A percentile compares a stretch with the other conserved stretches of the same genome.
phyloP scores from a whole-genome alignment of 2,888 invertebrate genomes.

The Phlogophora meticulosa region DNA sequence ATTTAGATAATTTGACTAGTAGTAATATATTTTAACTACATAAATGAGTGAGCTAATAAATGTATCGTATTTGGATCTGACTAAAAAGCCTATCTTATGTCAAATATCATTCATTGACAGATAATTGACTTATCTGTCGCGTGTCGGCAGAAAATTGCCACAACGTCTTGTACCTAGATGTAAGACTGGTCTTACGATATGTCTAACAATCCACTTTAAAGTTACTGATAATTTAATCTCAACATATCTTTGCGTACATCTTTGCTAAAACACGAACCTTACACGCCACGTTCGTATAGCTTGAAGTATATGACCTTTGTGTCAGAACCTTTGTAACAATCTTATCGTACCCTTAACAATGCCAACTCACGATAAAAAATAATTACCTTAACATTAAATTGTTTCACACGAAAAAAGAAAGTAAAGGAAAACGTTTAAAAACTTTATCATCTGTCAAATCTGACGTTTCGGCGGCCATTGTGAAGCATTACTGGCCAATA shows the following conservation, averaged over 20 bases:
- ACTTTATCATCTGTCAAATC: constrained; percentile 85
- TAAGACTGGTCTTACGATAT: background rate
- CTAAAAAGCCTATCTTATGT: too few species aligned
- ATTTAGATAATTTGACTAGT: too few species aligned
- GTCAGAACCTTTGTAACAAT: constrained; percentile 18
- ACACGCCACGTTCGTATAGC: background rate
- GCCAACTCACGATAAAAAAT: constrained; percentile 43
- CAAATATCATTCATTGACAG: too few species aligned
- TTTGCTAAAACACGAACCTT: constrained; percentile 14
- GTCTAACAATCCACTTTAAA: constrained; percentile 1
- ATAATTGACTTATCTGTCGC: background rate
- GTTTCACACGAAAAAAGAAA: constrained; percentile 65
- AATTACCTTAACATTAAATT: constrained; percentile 67
- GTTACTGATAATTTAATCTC: constrained; percentile 14
- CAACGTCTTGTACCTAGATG: background rate
- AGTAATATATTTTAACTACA: too few species aligned
- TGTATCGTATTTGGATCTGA: too few species aligned
- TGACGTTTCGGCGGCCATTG: constrained; percentile 85
- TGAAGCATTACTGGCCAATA: constrained; percentile 78
- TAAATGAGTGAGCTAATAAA: too few species aligned
- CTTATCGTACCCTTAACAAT: constrained; percentile 41
- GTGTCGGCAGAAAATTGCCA: background rate
- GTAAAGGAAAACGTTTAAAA: constrained; percentile 62
- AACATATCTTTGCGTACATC: background rate
- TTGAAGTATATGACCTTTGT: constrained; percentile 45